A percentile compares a stretch with the other conserved stretches of the same genome.
Conservation (phyloP, 1,140 invertebrate genomes). For the Dendrolimus punctatus region DNA sequence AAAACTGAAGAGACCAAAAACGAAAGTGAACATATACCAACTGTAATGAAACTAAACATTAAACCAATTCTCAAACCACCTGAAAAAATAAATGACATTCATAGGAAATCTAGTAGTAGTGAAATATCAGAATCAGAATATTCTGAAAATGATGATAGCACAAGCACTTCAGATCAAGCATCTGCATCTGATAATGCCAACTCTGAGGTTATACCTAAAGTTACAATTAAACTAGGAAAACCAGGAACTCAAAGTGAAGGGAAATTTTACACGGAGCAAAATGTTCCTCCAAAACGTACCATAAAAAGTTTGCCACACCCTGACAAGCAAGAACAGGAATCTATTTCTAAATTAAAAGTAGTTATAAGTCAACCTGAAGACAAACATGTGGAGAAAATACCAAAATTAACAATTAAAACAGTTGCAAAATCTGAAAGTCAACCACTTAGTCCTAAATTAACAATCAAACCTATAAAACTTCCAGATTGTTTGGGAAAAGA, state of each 20-base stretch:
- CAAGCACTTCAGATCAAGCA: slow-evolving; percentile 59
- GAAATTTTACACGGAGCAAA: slow-evolving; percentile 60
- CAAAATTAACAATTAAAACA: slow-evolving; percentile 63
- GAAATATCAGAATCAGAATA: slow-evolving; percentile 69
- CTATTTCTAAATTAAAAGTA: slow-evolving; percentile 46
- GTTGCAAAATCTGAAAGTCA: slow-evolving; percentile 50
- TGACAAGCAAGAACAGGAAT: slow-evolving; percentile 37
- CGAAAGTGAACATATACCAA: slow-evolving; percentile 35
- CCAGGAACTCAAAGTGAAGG: slow-evolving; percentile 59
- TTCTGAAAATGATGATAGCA: slow-evolving; percentile 67
- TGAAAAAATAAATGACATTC: slow-evolving; percentile 58
- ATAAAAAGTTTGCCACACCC: slow-evolving; percentile 54
- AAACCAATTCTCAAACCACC: slow-evolving; percentile 58
- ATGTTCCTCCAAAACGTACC: slow-evolving; percentile 58
- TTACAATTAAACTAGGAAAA: slow-evolving; percentile 65
- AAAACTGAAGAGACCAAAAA: slow-evolving; percentile 8
- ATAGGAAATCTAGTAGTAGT: slow-evolving; percentile 66
- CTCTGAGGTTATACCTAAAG: slow-evolving; percentile 55
- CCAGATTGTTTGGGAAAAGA: slow-evolving; percentile 37
- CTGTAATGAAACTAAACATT: slow-evolving; percentile 61
- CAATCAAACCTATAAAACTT: slow-evolving; percentile 53
- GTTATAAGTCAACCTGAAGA: slow-evolving; percentile 52
- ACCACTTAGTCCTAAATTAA: slow-evolving; percentile 58
- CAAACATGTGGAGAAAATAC: slow-evolving; percentile 48
- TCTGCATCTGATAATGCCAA: slow-evolving; percentile 54